phyloP scores from a whole-genome alignment of 2,113 vertebrate genomes.

The Carassius carassius region DNA sequence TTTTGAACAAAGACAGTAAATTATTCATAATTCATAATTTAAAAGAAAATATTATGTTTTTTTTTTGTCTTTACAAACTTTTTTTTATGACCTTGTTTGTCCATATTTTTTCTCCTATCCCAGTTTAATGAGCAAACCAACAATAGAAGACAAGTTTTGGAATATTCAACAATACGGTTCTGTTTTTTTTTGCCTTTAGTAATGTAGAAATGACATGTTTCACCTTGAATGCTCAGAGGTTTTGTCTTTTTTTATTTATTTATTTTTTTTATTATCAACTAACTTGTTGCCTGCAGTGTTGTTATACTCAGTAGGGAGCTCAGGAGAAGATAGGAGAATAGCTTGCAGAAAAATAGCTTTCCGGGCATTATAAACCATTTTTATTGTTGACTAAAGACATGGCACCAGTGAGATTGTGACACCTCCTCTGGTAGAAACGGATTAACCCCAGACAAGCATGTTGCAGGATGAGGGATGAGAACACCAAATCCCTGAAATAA shows the following conservation, averaged over 20 bases:
- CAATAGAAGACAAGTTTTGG: background rate
- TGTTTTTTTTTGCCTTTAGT: too few relatives aligned
- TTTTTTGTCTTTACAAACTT: too few relatives aligned
- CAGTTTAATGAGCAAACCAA: background rate
- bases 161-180: background rate
- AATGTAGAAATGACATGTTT: background rate
- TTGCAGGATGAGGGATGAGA: conserved; percentile 61
- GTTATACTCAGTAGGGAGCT: conserved; percentile 3
- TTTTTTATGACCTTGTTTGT: too few relatives aligned
- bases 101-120: background rate
- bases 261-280: background rate
- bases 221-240: conserved; percentile 31
- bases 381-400: conserved; percentile 58
- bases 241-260: background rate
- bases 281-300: conserved; percentile 28
- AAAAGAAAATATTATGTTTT: too few relatives aligned
- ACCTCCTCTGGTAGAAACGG: conserved; percentile 54
- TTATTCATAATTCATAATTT: too few relatives aligned
- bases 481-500: conserved; percentile 60
- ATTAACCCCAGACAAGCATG: conserved; percentile 61
- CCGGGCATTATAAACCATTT: conserved; percentile 57
- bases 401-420: conserved; percentile 56
- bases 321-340: conserved; percentile 42
- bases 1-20: too few relatives aligned
- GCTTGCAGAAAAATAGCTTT: conserved; percentile 48